Percentiles rank a stretch among this genome's conserved stretches.
phyloP scores from a whole-genome alignment of 2,888 invertebrate species.

The Eubasilissa splendida region DNA sequence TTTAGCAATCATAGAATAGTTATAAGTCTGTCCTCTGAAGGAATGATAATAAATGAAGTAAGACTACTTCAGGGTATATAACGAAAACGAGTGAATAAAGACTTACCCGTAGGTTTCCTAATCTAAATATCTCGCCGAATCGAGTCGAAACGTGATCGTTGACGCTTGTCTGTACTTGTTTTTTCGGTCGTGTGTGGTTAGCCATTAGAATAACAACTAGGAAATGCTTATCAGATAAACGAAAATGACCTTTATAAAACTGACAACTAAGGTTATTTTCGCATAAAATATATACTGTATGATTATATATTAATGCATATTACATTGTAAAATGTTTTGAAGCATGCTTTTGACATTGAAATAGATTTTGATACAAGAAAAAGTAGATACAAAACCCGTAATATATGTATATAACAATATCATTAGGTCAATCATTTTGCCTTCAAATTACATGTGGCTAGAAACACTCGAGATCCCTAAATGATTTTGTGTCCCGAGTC shows the following conservation, averaged over 20 bases:
- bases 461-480: too few relatives aligned
- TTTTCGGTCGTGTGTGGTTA: slow-evolving; percentile 8
- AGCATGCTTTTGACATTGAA: too few relatives aligned
- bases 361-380: too few relatives aligned
- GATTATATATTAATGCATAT: too few relatives aligned
- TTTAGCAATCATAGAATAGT: not conserved
- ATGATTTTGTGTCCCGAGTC: too few relatives aligned
- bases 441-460: too few relatives aligned
- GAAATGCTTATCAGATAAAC: not conserved
- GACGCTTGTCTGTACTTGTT: slow-evolving; percentile 45
- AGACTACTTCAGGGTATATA: not conserved
- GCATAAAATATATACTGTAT: too few relatives aligned
- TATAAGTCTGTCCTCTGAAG: not conserved
- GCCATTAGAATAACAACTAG: not conserved
- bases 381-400: too few relatives aligned
- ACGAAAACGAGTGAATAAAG: slow-evolving; percentile 6
- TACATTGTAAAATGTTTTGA: too few relatives aligned
- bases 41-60: not conserved
- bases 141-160: slow-evolving; percentile 50
- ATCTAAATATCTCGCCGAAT: slow-evolving; percentile 40
- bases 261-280: too few relatives aligned
- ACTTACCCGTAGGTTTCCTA: slow-evolving; percentile 47
- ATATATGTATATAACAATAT: too few relatives aligned
- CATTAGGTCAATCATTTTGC: too few relatives aligned
- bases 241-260: not conserved